Conservation (phyloP, 2,888 invertebrate genomes). For the Drosophila imparisetae region DNA sequence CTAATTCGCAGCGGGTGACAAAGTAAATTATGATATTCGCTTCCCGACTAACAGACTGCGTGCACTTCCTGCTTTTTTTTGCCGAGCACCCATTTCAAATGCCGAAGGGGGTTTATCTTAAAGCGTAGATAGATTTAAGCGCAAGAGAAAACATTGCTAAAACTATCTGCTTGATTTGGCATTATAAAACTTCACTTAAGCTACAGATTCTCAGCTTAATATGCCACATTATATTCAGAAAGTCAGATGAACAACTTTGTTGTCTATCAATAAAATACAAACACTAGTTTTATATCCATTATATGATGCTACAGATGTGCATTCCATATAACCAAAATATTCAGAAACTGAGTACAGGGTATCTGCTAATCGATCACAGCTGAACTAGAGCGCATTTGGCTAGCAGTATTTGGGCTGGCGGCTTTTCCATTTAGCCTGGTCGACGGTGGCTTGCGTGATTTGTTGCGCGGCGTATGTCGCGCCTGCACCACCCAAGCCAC, state of each 20-base stretch:
- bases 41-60: slow-evolving; percentile 79
- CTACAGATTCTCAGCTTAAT: not conserved
- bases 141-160: not conserved
- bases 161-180: not conserved
- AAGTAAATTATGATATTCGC: slow-evolving; percentile 81
- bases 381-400: slow-evolving; percentile 12
- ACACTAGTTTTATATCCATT: not conserved
- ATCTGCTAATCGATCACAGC: slow-evolving; percentile 1
- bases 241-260: not conserved
- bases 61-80: slow-evolving; percentile 66
- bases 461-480: slow-evolving; percentile 69
- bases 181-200: not conserved
- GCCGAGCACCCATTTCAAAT: not conserved
- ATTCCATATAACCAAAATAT: not conserved
- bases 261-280: not conserved
- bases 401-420: slow-evolving; percentile 44
- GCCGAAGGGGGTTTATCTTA: not conserved
- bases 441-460: slow-evolving; percentile 67
- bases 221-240: not conserved
- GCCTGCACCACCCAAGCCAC: slow-evolving; percentile 13
- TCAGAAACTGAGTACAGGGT: not conserved
- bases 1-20: slow-evolving; percentile 82
- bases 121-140: not conserved
- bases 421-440: slow-evolving; percentile 70
- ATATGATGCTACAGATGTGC: not conserved